Evolutionary conservation across 1,140 invertebrate species (phyloP), one percentile per base, ranked within the genome.

Genomic region (Cotesia typhae): DNA sequence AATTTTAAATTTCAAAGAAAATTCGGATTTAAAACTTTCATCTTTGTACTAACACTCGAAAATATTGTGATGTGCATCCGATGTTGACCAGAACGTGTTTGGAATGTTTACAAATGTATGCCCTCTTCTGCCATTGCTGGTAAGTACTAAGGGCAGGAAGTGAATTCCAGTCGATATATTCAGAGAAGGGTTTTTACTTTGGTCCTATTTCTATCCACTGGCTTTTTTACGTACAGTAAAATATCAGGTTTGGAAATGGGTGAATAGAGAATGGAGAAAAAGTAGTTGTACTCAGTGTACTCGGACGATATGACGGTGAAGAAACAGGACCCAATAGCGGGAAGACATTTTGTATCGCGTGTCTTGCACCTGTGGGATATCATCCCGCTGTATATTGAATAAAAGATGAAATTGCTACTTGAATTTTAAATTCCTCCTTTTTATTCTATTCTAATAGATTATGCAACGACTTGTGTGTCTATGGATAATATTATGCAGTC

Each of bases 271-370:
- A 47, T 7, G 41, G 41, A 47, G 3, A 47, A 47, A 7, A 10
- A 47, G 41, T 9, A 10, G 28, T 28, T 2, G 28, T 28, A 28
- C 41, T 47, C 41, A 9, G 41, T 47, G 41, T 55, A n/a, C 17
- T 55, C 5, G 53, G 53, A 20, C 17, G 17, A 55, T 14, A 20
- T n/a, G n/a, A 55, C 53, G 12, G 10, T 55, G 53, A 55, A 55
- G n/a, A n/a, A 28, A 28, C 28, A 28, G 53, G n/a, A 55, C n/a
- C 53, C 53, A 55, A 55, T 55, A n/a, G 12, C 53, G n/a, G 17
- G n/a, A 55, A 55, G 53, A 55, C 53, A 55, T 55, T n/a, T 55
- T 55, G 53, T 55, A 55, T 55, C 53, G 53, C 53, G 53, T 55
- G 53, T 55, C 53, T 55, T n/a, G 53, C 53, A 55, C 53, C 53